phyloP scores from a whole-genome alignment of 35 echinoderm and acorn worm species.

The Anneissia japonica region DNA sequence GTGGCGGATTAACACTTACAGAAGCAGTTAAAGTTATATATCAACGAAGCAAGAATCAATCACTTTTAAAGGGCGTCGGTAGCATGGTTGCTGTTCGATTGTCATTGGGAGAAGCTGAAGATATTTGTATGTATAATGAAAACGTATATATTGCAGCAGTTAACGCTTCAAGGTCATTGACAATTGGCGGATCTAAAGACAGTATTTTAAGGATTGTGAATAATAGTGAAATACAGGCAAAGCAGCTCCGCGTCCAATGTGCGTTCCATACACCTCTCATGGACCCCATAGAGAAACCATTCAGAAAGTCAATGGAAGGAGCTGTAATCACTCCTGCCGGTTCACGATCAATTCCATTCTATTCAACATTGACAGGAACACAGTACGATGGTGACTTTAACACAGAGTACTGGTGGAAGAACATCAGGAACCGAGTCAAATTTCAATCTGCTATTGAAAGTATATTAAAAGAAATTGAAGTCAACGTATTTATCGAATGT shows the following conservation, averaged over 20 bases:
- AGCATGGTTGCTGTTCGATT: constrained; percentile 75
- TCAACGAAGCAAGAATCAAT: constrained; percentile 65
- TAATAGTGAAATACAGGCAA: constrained; percentile 46
- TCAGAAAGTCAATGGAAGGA: constrained; percentile 54
- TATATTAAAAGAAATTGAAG: constrained; percentile 46
- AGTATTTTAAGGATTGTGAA: constrained; percentile 53
- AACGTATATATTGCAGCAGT: constrained; percentile 67
- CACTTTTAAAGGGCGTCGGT: constrained; percentile 65
- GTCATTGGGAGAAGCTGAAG: constrained; percentile 43
- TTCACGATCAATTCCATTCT: constrained; percentile 26
- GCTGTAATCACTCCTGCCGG: constrained; percentile 42
- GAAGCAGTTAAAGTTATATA: constrained; percentile 81
- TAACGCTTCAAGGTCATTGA: constrained; percentile 60
- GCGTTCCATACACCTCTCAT: constrained; percentile 84
- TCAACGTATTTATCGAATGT: constrained; percentile 61
- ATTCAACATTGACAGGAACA: constrained; percentile 69
- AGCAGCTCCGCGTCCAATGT: constrained; percentile 59
- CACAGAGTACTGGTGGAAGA: constrained; percentile 82
- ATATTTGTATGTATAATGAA: constrained; percentile 54
- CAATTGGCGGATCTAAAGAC: constrained; percentile 55
- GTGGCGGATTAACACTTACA: constrained; percentile 61
- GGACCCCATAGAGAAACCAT: constrained; percentile 64
- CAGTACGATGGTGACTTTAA: constrained; percentile 59
- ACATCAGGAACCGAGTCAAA: constrained; percentile 65
- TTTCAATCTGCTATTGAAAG: constrained; percentile 66